Conservation (phyloP, 1,140 invertebrate species). For the Anastrepha ludens region DNA sequence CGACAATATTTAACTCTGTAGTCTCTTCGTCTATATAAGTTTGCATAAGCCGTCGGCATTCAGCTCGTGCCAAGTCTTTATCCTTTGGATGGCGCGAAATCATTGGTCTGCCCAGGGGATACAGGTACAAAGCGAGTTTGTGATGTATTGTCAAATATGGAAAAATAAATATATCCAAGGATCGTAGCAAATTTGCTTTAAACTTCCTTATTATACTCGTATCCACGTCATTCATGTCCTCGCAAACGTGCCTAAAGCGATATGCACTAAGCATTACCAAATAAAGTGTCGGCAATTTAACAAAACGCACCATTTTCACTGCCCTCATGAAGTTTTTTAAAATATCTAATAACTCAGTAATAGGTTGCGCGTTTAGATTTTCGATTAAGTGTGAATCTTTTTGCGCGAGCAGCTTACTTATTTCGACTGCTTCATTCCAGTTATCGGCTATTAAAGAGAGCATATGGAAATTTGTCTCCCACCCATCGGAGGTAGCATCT, state of each 20-base stretch:
- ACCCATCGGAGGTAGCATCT: neutral
- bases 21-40: neutral
- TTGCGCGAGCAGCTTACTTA: neutral
- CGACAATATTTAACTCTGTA: too few relatives aligned
- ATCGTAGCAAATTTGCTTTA: neutral
- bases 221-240: neutral
- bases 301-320: neutral
- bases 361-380: neutral
- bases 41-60: conserved; percentile 35
- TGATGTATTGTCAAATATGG: neutral
- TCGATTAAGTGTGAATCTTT: neutral
- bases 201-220: conserved; percentile 29
- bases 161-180: neutral
- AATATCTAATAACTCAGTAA: neutral
- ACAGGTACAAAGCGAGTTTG: conserved; percentile 45
- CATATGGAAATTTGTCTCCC: neutral
- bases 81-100: neutral
- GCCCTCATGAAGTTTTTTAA: conserved; percentile 18
- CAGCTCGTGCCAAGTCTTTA: neutral
- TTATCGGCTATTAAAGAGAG: neutral
- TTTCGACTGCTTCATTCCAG: conserved; percentile 19
- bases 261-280: conserved; percentile 14
- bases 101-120: conserved; percentile 43
- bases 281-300: neutral
- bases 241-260: conserved; percentile 10